phyloP scores from a whole-genome alignment of 2,113 vertebrate species.

The Chlamydotis undulata region DNA sequence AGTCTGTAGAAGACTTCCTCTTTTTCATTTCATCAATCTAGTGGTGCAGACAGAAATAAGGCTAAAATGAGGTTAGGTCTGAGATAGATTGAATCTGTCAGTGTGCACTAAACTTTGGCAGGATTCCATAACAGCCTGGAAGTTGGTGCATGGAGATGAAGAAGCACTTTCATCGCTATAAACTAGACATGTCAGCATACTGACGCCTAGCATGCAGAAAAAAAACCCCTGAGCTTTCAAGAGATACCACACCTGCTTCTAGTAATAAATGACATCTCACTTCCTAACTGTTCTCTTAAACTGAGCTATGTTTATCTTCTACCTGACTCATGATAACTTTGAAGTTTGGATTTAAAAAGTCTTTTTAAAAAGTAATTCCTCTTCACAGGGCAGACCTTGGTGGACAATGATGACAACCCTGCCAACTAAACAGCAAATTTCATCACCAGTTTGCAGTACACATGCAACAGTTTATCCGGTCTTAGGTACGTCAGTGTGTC shows the following conservation, averaged over 20 bases:
- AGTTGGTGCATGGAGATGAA: slow-evolving; percentile 35
- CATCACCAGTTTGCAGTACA: neutral
- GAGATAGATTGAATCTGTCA: slow-evolving; percentile 59
- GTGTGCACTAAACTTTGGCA: slow-evolving; percentile 42
- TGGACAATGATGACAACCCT: neutral
- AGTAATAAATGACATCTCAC: slow-evolving; percentile 13
- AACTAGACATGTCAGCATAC: neutral
- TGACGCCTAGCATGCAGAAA: neutral
- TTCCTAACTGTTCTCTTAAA: slow-evolving; percentile 2
- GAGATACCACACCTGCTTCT: slow-evolving; percentile 25
- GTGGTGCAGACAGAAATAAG: slow-evolving; percentile 16
- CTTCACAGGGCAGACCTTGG: neutral
- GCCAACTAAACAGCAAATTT: neutral
- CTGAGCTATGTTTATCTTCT: neutral
- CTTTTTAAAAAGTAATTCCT: neutral
- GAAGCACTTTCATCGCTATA: slow-evolving; percentile 7
- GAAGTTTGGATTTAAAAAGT: neutral
- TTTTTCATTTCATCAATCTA: neutral
- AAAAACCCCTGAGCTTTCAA: slow-evolving; percentile 28
- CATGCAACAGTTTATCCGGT: neutral
- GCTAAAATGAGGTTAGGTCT: slow-evolving; percentile 52
- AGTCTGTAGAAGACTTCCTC: slow-evolving; percentile 1
- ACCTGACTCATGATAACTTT: neutral
- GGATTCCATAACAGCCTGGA: slow-evolving; percentile 38
- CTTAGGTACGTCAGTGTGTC: neutral